Evolutionary conservation across 1,140 invertebrate genomes (phyloP), one percentile per base, ranked within the genome.

Genomic region (Plutomurus gul): DNA sequence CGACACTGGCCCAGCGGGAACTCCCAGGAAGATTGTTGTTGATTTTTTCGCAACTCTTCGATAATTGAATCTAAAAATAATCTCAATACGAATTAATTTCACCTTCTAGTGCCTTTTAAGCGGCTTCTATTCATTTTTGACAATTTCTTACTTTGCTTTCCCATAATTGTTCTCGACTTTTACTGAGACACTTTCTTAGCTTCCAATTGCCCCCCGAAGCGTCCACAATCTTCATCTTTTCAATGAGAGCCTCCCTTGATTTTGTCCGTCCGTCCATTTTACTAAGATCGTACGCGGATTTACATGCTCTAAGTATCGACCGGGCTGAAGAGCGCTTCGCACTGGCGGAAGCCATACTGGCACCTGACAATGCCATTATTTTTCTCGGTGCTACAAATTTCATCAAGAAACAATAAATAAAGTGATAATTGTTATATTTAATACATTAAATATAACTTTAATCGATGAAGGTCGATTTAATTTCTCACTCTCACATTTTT

Each of bases 151-250:
- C 82, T 46, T 84, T 84, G 72, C 83, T 84, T 60, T 76, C 51
- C 83, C 83, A 84, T 18, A 84, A 47, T 73, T 82, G 83, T 46
- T 84, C 83, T 39, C 83, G 76, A 22, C 75, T 78, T 80, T 84
- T 84, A 33, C 81, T 82, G 46, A 83, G 72, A 70, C 70, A 77
- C 25, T 82, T 82, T 18, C 81, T 73, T n/a, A 82, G 40, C 46
- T 79, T 79, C 47, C 78, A 78, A 16, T 40, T 47, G 0, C 74
- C 75, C 0, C 43, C 40, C 0, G 30, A 22, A 11, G 70, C 65
- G 10, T 51, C 73, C 1, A 80, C 77, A 1, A 72, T 43, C 37
- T 74, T 65, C 43, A 84, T 74, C 39, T 82, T 81, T 73, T 84
- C 81, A 18, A 80, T 77, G 10, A 82, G 47, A n/a, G 47, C 76